These are phyloP conservation scores for Fistularia commersonii DNA, from an alignment of 2,797 vertebrate species.

Conservation along the genomic window DNA sequence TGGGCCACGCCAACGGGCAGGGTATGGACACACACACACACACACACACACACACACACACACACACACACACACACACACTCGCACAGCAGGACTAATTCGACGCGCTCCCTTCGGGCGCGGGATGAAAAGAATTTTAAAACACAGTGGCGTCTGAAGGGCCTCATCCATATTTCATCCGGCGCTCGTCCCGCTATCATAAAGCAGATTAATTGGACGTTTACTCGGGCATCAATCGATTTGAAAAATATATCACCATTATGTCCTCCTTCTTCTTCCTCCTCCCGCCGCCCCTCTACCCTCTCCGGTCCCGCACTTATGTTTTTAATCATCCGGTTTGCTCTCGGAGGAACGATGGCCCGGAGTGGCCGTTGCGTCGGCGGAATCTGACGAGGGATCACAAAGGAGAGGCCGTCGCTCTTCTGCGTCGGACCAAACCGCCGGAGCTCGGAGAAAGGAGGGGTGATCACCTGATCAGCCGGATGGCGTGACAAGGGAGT, in stretches of 20 bases:
- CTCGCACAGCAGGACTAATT: conserved; percentile 29
- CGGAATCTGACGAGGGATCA: conserved; percentile 4
- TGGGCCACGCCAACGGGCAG: too few species aligned
- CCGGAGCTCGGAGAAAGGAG: too few species aligned
- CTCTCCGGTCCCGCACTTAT: conserved; percentile 35
- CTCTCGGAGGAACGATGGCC: conserved; percentile 25
- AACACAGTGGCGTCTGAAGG: conserved; percentile 59
- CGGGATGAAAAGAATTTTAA: conserved; percentile 65
- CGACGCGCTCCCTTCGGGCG: conserved; percentile 56
- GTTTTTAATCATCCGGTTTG: conserved; percentile 36
- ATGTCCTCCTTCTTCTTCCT: conserved; percentile 17
- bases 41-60: conserved; percentile 22
- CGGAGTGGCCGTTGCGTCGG: conserved; percentile 33
- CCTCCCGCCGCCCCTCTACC: conserved; percentile 17
- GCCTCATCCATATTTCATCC: conserved; percentile 73
- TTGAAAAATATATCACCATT: conserved; percentile 51
- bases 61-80: conserved; percentile 19
- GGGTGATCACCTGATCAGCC: too few species aligned
- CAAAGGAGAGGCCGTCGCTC: background rate
- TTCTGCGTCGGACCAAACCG: too few species aligned
- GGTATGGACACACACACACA: conserved; percentile 7
- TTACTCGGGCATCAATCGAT: conserved; percentile 70
- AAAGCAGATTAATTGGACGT: conserved; percentile 72
- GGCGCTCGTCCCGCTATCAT: conserved; percentile 56
- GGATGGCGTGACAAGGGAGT: too few species aligned